Conservation (phyloP, 2,888 invertebrate species). For the Physocephala rufipes region DNA sequence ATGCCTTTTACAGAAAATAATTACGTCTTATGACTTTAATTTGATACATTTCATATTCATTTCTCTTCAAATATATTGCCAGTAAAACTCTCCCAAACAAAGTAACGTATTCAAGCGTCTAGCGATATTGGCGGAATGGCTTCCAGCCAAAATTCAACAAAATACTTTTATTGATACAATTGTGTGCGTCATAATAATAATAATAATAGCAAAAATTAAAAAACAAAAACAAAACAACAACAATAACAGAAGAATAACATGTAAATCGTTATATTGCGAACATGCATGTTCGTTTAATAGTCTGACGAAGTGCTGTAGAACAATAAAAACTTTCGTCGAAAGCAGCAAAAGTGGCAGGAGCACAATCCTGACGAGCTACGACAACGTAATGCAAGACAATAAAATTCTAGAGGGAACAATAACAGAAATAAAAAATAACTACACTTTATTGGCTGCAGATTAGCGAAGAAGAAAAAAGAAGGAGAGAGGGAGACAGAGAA, state of each 20-base stretch:
- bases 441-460: not conserved
- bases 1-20: too few species aligned
- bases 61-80: too few species aligned
- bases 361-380: not conserved
- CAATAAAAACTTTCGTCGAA: constrained; percentile 14
- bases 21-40: too few species aligned
- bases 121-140: too few species aligned
- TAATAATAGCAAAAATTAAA: constrained; percentile 17
- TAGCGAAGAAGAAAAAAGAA: constrained; percentile 1
- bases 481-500: not conserved
- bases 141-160: too few species aligned
- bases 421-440: not conserved
- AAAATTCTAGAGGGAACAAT: not conserved
- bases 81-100: too few species aligned
- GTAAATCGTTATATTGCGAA: not conserved
- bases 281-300: constrained; percentile 4
- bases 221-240: constrained; percentile 50
- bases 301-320: not conserved
- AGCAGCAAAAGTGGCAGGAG: not conserved
- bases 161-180: constrained; percentile 40
- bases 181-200: too few species aligned
- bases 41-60: too few species aligned
- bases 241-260: constrained; percentile 16
- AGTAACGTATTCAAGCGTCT: too few species aligned
- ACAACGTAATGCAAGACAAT: not conserved